A percentile compares a stretch with the other conserved stretches of the same genome.
These are phyloP conservation scores for Mola mola DNA, from an alignment of 2,113 vertebrate species.

Conservation along the genomic window DNA sequence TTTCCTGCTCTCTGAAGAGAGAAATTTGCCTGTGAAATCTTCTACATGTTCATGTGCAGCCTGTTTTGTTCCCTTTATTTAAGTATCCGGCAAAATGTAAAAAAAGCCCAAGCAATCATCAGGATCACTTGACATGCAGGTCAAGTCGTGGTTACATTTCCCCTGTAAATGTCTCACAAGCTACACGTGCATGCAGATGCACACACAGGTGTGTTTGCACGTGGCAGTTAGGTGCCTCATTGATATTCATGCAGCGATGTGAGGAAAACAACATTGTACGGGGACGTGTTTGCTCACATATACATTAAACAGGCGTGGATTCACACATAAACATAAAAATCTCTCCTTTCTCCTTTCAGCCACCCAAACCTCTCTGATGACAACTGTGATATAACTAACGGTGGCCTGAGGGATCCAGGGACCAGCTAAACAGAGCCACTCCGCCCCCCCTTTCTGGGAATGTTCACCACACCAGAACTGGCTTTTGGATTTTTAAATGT, in stretches of 20 bases:
- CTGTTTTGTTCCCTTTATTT: too few species aligned
- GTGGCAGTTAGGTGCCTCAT: not conserved
- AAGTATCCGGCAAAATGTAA: not conserved
- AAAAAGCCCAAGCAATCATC: not conserved
- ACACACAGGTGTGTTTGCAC: constrained; percentile 2
- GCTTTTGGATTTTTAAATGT: too few species aligned
- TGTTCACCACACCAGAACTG: too few species aligned
- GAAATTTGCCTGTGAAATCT: too few species aligned
- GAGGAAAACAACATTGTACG: not conserved
- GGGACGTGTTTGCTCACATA: not conserved
- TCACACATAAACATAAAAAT: too few species aligned
- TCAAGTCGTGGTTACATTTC: not conserved
- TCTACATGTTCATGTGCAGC: too few species aligned
- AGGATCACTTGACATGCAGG: constrained; percentile 13
- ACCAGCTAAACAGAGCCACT: too few species aligned
- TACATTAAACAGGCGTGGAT: not conserved
- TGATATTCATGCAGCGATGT: constrained; percentile 6
- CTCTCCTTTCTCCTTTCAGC: too few species aligned
- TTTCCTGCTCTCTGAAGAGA: constrained; percentile 1
- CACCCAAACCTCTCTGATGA: too few species aligned
- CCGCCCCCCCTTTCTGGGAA: too few species aligned
- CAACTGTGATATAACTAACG: too few species aligned
- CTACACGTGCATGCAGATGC: not conserved
- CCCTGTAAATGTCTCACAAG: not conserved
- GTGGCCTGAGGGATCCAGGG: too few species aligned